Conservation (phyloP, 2,888 invertebrate species). For the Polymixis lichenea region DNA sequence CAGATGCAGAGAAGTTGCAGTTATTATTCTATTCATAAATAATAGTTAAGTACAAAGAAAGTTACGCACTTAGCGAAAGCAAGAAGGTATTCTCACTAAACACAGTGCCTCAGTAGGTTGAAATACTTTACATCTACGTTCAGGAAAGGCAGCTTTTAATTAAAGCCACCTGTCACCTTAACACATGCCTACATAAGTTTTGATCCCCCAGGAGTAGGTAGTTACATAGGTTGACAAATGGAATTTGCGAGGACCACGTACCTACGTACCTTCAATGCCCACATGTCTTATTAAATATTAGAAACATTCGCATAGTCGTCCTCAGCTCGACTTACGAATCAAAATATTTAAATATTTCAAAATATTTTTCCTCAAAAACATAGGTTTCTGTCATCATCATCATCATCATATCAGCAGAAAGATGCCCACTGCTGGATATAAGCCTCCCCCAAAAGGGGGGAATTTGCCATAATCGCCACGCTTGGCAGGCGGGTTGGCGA, state of each 20-base stretch:
- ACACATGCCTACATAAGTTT: constrained; percentile 36
- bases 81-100: not conserved
- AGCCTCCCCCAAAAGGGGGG: too few species aligned
- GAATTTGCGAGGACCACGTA: constrained; percentile 30
- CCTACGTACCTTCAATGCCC: not conserved
- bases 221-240: constrained; percentile 23
- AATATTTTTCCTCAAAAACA: constrained; percentile 3
- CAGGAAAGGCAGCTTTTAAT: constrained; percentile 47
- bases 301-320: not conserved
- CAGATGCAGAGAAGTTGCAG: not conserved
- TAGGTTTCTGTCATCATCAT: constrained; percentile 5
- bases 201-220: constrained; percentile 22
- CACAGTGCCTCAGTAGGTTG: not conserved
- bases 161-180: constrained; percentile 48
- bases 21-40: not conserved
- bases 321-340: not conserved
- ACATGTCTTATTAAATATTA: not conserved
- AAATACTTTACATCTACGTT: constrained; percentile 10
- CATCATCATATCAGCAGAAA: too few species aligned
- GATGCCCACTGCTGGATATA: too few species aligned
- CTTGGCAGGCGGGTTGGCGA: too few species aligned
- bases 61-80: not conserved
- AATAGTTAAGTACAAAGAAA: not conserved
- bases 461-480: too few species aligned
- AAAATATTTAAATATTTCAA: constrained; percentile 13